Evolutionary conservation across 2,797 vertebrate genomes (phyloP).

Genomic region (Odontamblyopus lacepedii): DNA sequence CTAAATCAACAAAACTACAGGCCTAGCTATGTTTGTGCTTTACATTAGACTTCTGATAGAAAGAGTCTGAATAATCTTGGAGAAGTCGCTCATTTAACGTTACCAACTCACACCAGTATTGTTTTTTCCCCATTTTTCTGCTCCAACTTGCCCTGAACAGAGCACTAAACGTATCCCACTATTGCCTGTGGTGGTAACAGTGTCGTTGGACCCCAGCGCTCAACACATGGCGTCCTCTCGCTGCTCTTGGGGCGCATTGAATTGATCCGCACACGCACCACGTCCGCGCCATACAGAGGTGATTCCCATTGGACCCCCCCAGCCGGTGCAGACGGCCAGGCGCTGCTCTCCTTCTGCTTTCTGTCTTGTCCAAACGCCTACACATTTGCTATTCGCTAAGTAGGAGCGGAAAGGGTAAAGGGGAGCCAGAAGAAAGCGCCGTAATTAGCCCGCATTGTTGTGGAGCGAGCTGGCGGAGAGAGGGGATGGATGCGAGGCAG

Average conservation of each 20-base stretch:
- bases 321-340: not conserved
- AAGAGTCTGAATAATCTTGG: too few species aligned
- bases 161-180: not conserved
- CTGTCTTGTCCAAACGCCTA: not conserved
- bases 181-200: not conserved
- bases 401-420: slow-evolving; percentile 1
- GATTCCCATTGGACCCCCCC: slow-evolving; percentile 12
- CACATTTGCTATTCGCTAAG: not conserved
- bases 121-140: not conserved
- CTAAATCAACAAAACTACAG: too few species aligned
- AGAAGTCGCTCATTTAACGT: too few species aligned
- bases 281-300: slow-evolving; percentile 32
- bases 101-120: too few species aligned
- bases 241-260: slow-evolving; percentile 53
- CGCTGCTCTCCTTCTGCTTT: not conserved
- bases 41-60: too few species aligned
- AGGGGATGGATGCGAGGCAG: slow-evolving; percentile 52
- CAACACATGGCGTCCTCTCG: slow-evolving; percentile 54
- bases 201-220: slow-evolving; percentile 38
- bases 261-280: slow-evolving; percentile 57
- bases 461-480: slow-evolving; percentile 13
- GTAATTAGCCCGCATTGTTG: slow-evolving; percentile 57
- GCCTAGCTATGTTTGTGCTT: too few species aligned
- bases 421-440: slow-evolving; percentile 17
- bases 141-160: not conserved